Evolutionary conservation across 2,113 vertebrate genomes (phyloP), one percentile per base, ranked within the genome.

Genomic region (Syngnathoides biaculeatus): DNA sequence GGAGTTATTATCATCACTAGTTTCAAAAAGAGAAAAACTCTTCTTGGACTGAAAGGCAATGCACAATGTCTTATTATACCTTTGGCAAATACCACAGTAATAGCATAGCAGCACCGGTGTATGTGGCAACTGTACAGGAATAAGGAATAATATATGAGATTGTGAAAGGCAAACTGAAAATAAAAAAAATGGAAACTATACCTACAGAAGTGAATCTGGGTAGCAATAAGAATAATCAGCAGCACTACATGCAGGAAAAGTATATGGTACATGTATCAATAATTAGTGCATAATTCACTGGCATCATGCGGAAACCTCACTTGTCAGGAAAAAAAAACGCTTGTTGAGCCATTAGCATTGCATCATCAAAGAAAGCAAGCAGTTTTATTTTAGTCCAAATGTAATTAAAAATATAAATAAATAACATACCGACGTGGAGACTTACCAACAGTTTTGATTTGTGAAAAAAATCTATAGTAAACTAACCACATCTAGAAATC

Each of bases 81-180:
- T 48, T 67, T 65, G 26, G 65, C 65, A 75, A 78, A 84, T 65
- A 71, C 55, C 61, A 65, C 66, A 52, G 68, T 27, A 53, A 75
- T 57, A 62, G 39, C 65, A 71, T 74, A 73, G 24, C 55, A 13
- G 24, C 14, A 4, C 10, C 53, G 7, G 53, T 15, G 53, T 26
- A 56, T 56, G 24, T 11, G 55, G 12, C 24, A 30, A 56, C 55
- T 56, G 55, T 17, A 9, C 55, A 30, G 27, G 55, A 56, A 56
- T 56, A 56, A 30, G 27, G 7, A 15, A 56, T 17, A 26, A 2
- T 5, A 15, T 56, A 30, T 26, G 19, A 19, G 45, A 15, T 15
- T 56, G 13, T 56, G 45, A 56, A 2, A 14, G 52, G 52, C 22
- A 26, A 55, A 55, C 10, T 13, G n/a, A 24, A 53, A 19, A 24